These are phyloP conservation scores for Semotilus atromaculatus DNA, from an alignment of 2,797 vertebrate species.

Conservation along the genomic window DNA sequence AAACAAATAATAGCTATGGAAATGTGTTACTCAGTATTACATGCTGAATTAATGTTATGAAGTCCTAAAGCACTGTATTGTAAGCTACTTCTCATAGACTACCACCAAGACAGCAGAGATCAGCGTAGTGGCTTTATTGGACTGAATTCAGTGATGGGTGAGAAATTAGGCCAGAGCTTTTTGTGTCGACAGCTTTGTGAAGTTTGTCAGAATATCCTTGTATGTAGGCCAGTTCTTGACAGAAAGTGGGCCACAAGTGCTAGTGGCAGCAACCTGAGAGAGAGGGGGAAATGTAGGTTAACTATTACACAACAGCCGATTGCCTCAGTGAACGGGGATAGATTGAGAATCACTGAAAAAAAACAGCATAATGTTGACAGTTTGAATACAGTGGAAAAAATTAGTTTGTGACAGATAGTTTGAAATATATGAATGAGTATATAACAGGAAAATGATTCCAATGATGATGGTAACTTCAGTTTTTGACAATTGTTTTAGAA, in stretches of 20 bases:
- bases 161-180: constrained; percentile 46
- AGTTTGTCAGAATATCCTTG: constrained; percentile 44
- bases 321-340: constrained; percentile 1
- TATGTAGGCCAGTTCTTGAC: constrained; percentile 73
- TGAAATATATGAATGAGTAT: not conserved
- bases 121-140: not conserved
- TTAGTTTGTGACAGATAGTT: not conserved
- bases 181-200: constrained; percentile 48
- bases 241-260: constrained; percentile 67
- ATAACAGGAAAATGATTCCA: not conserved
- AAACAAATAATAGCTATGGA: constrained; percentile 25
- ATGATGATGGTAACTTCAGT: not conserved
- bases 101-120: not conserved
- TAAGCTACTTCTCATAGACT: not conserved
- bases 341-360: not conserved
- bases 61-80: not conserved
- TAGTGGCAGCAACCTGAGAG: constrained; percentile 72
- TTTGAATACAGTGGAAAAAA: not conserved
- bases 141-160: constrained; percentile 30
- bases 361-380: constrained; percentile 21
- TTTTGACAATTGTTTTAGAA: not conserved
- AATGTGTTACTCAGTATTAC: not conserved
- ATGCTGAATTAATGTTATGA: not conserved
- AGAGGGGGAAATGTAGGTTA: constrained; percentile 37
- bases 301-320: constrained; percentile 33